Conservation (phyloP, 2,888 invertebrate species). For the Calliopum simillimum region DNA sequence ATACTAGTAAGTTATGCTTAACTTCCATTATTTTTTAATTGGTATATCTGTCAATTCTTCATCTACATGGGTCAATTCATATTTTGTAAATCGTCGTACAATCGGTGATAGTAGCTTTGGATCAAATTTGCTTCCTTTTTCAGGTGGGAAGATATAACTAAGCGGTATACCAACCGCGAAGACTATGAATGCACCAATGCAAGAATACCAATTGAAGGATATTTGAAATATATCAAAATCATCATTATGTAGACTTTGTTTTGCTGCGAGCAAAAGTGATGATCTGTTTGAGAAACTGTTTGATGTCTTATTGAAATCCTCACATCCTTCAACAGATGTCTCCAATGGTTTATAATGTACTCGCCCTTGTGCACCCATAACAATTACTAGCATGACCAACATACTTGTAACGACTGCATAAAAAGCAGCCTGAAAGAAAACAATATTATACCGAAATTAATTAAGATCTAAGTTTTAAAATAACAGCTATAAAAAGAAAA, state of each 20-base stretch:
- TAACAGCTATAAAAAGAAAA: too few relatives aligned
- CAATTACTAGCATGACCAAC: constrained; percentile 52
- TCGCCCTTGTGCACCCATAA: constrained; percentile 56
- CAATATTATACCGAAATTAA: too few relatives aligned
- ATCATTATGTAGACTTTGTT: neutral
- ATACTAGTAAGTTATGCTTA: neutral
- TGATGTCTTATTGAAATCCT: constrained; percentile 48
- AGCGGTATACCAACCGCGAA: constrained; percentile 69
- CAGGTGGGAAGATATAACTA: constrained; percentile 68
- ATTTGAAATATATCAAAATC: constrained; percentile 68
- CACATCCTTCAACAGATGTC: constrained; percentile 53
- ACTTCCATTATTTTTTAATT: constrained; percentile 23
- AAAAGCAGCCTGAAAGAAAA: constrained; percentile 54
- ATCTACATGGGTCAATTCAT: constrained; percentile 45
- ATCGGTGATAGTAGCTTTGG: constrained; percentile 55
- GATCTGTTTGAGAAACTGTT: neutral
- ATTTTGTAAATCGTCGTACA: constrained; percentile 48
- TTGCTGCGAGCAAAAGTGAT: neutral
- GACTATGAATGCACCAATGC: constrained; percentile 68
- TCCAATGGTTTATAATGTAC: constrained; percentile 53
- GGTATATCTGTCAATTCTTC: constrained; percentile 49
- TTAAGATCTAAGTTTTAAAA: too few relatives aligned
- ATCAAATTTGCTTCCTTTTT: constrained; percentile 52
- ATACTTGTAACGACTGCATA: constrained; percentile 54
- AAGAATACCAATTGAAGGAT: constrained; percentile 73